Evolutionary conservation across 1,140 invertebrate species (phyloP).

Genomic region (Solenopsis invicta): DNA sequence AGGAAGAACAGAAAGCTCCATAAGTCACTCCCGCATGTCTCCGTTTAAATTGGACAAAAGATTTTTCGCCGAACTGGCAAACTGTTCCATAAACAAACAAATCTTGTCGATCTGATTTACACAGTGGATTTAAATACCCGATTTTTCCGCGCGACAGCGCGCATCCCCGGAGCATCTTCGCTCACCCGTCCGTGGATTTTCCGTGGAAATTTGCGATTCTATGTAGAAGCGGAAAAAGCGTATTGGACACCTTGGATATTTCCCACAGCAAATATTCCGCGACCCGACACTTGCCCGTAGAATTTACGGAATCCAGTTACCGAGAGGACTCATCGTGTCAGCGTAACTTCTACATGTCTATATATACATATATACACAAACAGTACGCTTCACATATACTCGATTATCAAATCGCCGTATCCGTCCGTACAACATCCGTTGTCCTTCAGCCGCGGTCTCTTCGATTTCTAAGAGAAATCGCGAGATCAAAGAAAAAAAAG

Average conservation of each 20-base stretch:
- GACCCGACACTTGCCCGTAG: not conserved
- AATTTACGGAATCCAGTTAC: slow-evolving; percentile 35
- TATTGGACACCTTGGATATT: not conserved
- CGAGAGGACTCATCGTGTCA: not conserved
- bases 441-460: slow-evolving; percentile 10
- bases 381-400: not conserved
- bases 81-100: not conserved
- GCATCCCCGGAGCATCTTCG: not conserved
- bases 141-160: not conserved
- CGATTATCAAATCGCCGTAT: slow-evolving; percentile 44
- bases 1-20: not conserved
- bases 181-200: not conserved
- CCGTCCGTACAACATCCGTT: slow-evolving; percentile 3
- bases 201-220: slow-evolving; percentile 1
- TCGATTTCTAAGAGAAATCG: not conserved
- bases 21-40: not conserved
- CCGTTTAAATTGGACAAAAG: not conserved
- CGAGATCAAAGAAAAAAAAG: not conserved
- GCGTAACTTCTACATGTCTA: slow-evolving; percentile 16
- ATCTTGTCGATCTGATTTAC: not conserved
- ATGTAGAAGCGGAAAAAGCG: not conserved
- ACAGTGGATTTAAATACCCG: not conserved
- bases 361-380: not conserved
- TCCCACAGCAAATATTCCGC: slow-evolving; percentile 12
- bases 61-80: not conserved